Conservation (phyloP, 2,797 vertebrate species). For the Staurois parvus region DNA sequence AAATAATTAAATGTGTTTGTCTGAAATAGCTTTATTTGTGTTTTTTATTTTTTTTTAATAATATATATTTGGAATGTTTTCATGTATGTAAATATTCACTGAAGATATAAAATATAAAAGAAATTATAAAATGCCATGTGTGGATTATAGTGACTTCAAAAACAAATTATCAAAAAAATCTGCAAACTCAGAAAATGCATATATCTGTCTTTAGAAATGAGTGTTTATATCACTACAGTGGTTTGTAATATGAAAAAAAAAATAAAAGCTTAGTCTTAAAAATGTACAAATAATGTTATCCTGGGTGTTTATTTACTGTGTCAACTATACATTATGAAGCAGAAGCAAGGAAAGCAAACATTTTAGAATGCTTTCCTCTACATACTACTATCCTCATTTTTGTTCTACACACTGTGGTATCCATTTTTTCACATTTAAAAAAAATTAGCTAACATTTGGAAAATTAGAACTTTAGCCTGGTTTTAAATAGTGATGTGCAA, state of each 20-base stretch:
- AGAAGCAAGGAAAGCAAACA: neutral
- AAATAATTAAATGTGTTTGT: conserved; percentile 82
- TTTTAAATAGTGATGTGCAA: no score
- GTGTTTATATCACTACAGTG: conserved; percentile 86
- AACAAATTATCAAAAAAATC: conserved; percentile 76
- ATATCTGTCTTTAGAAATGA: conserved; percentile 88
- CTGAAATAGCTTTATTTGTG: conserved; percentile 78
- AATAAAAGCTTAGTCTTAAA: conserved; percentile 87
- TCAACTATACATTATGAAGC: neutral
- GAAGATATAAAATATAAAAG: conserved; percentile 80
- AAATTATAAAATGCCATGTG: conserved; percentile 80
- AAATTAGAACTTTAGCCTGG: no score
- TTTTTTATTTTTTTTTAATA: conserved; percentile 67
- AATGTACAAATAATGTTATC: conserved; percentile 70
- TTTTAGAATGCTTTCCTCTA: neutral
- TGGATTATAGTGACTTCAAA: conserved; percentile 82
- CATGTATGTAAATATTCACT: conserved; percentile 85
- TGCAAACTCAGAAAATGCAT: conserved; percentile 83
- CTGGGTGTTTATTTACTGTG: conserved; percentile 68
- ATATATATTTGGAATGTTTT: conserved; percentile 85
- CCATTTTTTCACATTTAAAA: no score
- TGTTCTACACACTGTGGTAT: neutral
- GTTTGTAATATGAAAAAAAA: conserved; percentile 83
- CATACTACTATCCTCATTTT: neutral
- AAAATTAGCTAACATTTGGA: no score